A percentile compares a stretch with the other conserved stretches of the same genome.
Evolutionary conservation across 1,140 invertebrate species (phyloP).

Genomic region (Conus ventricosus): DNA sequence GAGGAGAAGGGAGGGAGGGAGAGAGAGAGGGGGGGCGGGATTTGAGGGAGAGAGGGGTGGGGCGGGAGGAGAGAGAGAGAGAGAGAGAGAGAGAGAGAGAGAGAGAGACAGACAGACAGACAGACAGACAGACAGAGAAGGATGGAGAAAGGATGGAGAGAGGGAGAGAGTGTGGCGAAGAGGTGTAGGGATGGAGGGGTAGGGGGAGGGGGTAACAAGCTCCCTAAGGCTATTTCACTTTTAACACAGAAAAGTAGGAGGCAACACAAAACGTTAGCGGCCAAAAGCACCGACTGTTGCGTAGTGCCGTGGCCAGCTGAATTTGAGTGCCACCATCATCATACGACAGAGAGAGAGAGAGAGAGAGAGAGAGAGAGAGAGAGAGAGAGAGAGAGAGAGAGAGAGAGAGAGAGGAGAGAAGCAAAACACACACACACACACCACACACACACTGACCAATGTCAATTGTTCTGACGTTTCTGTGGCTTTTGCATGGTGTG

Average conservation of each 20-base stretch:
- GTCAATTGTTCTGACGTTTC: not conserved
- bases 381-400: too few species aligned
- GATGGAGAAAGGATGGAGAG: not conserved
- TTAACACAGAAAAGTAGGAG: not conserved
- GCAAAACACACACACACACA: too few species aligned
- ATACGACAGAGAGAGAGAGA: too few species aligned
- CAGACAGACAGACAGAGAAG: slow-evolving; percentile 9
- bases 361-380: too few species aligned
- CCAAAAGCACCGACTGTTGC: too few species aligned
- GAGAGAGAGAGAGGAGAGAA: too few species aligned
- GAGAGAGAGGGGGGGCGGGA: not conserved
- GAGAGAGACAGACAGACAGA: slow-evolving; percentile 5
- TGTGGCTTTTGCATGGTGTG: not conserved
- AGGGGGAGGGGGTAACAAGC: not conserved
- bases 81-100: slow-evolving; percentile 9
- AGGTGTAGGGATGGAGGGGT: not conserved
- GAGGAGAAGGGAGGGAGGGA: not conserved
- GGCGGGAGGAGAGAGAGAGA: not conserved
- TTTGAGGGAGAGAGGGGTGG: too few species aligned
- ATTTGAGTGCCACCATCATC: too few species aligned
- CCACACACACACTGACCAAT: too few species aligned
- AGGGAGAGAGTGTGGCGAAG: not conserved
- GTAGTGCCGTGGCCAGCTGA: too few species aligned
- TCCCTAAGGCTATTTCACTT: not conserved
- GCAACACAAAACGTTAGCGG: not conserved